Percentiles rank a stretch among this genome's conserved stretches.
Evolutionary conservation across 2,797 vertebrate genomes (phyloP).

Genomic region (Pseudochirops cupreus): DNA sequence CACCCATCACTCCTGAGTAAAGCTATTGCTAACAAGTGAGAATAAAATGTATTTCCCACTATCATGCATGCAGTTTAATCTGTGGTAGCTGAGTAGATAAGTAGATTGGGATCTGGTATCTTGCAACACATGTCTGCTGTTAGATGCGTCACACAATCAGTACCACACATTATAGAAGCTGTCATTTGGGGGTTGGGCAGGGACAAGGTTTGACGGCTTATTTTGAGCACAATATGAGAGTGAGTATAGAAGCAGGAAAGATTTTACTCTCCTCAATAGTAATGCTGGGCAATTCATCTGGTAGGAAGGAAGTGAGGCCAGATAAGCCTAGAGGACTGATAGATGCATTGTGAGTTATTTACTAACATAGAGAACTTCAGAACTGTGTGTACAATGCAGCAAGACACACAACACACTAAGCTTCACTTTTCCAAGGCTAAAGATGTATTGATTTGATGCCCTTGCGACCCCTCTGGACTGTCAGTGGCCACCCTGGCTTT

Average conservation of each 20-base stretch:
- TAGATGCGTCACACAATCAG: constrained; percentile 46
- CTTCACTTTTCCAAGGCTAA: constrained; percentile 22
- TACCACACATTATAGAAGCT: constrained; percentile 66
- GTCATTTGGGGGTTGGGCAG: constrained; percentile 37
- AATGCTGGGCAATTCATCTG: not conserved
- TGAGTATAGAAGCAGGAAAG: constrained; percentile 53
- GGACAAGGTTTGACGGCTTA: constrained; percentile 39
- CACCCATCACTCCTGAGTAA: constrained; percentile 8
- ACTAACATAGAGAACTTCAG: not conserved
- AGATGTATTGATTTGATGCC: constrained; percentile 48
- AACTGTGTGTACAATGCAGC: constrained; percentile 4
- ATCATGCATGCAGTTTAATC: constrained; percentile 51
- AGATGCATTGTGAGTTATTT: constrained; percentile 1
- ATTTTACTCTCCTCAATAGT: constrained; percentile 12
- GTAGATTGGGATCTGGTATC: constrained; percentile 59
- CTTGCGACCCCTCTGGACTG: not conserved
- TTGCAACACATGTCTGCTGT: constrained; percentile 69
- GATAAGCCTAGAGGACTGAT: not conserved
- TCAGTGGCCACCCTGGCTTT: constrained; percentile 62
- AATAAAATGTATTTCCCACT: constrained; percentile 58
- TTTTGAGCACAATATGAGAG: not conserved
- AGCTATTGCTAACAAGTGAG: constrained; percentile 70
- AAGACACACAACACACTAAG: not conserved
- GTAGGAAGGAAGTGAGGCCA: not conserved
- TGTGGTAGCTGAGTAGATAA: constrained; percentile 54